Conservation (phyloP, 2,113 vertebrate species). For the Shinisaurus crocodilurus region DNA sequence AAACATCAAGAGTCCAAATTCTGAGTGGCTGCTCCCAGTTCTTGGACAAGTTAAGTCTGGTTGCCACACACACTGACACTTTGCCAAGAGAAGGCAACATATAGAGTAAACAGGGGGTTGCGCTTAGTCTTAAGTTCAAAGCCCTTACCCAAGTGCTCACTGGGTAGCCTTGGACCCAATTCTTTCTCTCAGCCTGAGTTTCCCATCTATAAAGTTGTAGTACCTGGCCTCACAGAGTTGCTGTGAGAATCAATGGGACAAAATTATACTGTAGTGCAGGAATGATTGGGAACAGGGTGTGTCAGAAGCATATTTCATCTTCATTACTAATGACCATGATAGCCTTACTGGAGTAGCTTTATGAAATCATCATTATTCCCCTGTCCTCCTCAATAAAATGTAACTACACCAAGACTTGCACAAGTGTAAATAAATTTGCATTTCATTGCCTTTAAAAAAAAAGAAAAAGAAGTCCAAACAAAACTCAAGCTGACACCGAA, state of each 20-base stretch:
- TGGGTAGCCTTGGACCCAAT: neutral
- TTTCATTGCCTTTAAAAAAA: slow-evolving; percentile 49
- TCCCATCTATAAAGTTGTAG: neutral
- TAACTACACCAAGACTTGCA: slow-evolving; percentile 20
- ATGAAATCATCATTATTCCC: slow-evolving; percentile 24
- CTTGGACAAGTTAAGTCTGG: neutral
- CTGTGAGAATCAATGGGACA: neutral
- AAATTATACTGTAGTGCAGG: neutral
- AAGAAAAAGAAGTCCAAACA: slow-evolving; percentile 44
- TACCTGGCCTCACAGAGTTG: neutral
- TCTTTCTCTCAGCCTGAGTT: neutral
- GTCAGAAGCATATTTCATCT: neutral
- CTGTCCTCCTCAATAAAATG: slow-evolving; percentile 41
- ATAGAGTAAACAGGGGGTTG: neutral
- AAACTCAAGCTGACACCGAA: slow-evolving; percentile 42
- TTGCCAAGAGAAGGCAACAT: too few relatives aligned
- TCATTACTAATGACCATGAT: slow-evolving; percentile 5
- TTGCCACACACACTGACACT: too few relatives aligned
- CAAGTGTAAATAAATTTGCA: slow-evolving; percentile 57
- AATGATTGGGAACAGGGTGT: neutral
- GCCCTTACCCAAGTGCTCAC: neutral
- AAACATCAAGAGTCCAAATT: neutral
- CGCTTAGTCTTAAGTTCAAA: neutral
- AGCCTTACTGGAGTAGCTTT: neutral
- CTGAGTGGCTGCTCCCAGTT: neutral